phyloP scores from a whole-genome alignment of 2,113 vertebrate species.

The Mirza zaza region DNA sequence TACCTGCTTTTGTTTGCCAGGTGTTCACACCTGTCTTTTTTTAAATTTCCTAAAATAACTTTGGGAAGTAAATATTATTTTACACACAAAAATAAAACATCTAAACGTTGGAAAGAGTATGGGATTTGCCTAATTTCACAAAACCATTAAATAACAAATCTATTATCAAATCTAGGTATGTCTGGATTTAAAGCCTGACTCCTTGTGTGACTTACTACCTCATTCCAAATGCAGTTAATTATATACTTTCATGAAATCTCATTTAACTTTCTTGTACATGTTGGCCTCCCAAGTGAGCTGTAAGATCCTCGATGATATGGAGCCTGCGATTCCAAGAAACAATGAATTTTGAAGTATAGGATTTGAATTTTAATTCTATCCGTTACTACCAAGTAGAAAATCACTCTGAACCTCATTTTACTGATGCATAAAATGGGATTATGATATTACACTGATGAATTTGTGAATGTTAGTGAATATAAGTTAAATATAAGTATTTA shows the following conservation, averaged over 20 bases:
- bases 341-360: not conserved
- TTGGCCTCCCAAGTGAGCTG: not conserved
- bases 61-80: not conserved
- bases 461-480: not conserved
- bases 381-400: not conserved
- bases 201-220: not conserved
- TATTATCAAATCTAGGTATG: not conserved
- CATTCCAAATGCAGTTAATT: not conserved
- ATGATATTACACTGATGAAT: not conserved
- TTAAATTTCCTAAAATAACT: not conserved
- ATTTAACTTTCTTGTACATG: not conserved
- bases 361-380: not conserved
- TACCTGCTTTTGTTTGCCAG: not conserved
- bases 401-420: not conserved
- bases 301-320: not conserved
- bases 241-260: not conserved
- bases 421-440: not conserved
- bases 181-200: not conserved
- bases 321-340: not conserved
- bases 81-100: not conserved
- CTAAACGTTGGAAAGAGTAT: not conserved
- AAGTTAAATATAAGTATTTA: not conserved
- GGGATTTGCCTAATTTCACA: not conserved
- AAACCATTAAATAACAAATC: not conserved
- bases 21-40: not conserved